Evolutionary conservation across 2,113 vertebrate species (phyloP), one percentile per base, ranked within the genome.

Genomic region (Lonchura striata): DNA sequence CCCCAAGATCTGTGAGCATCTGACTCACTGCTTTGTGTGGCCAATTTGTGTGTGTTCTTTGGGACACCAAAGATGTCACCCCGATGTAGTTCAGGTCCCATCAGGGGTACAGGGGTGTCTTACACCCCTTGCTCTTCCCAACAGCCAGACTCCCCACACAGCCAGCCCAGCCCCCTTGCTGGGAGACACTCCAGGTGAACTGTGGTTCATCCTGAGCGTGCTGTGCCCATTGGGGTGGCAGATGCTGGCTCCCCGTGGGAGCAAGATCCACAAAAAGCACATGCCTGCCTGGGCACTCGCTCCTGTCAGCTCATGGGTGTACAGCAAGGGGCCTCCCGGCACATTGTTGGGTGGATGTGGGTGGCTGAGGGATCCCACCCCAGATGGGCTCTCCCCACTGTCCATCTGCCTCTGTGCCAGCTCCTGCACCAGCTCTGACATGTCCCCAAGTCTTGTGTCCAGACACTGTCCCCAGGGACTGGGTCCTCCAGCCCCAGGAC

Each of bases 351-450:
- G 83, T 7, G 41, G 37, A 47, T 57, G 53, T 0, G 0, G 78
- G 27, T 0, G 1, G 61, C 19, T 3, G 0, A 5, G 39, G 15
- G 37, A 7, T 61, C 64, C 54, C 7, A 5, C 9, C 11, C 18
- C 4, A 1, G 7, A 2, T 0, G 1, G n/a, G 24, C 31, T 61
- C 44, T 69, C 35, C n/a, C 9, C 3, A 0, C 6, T 10, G 13
- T 15, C 80, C 19, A 9, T 31, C 20, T 57, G 61, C 57, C 37
- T 41, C 61, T 8, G 1, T 2, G 0, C 42, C 92, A 87, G 72
- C 69, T 42, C 63, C 69, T 19, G 6, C 17, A 13, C 28, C 8
- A 2, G 23, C 18, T 87, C 78, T n/a, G 3, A 18, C 77, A 74
- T 5, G 7, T 57, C 56, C 42, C 54, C 46, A 21, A 41, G 4